These are phyloP conservation scores for Sebastes steindachneri DNA, from an alignment of 2,797 vertebrate species.

Conservation along the genomic window DNA sequence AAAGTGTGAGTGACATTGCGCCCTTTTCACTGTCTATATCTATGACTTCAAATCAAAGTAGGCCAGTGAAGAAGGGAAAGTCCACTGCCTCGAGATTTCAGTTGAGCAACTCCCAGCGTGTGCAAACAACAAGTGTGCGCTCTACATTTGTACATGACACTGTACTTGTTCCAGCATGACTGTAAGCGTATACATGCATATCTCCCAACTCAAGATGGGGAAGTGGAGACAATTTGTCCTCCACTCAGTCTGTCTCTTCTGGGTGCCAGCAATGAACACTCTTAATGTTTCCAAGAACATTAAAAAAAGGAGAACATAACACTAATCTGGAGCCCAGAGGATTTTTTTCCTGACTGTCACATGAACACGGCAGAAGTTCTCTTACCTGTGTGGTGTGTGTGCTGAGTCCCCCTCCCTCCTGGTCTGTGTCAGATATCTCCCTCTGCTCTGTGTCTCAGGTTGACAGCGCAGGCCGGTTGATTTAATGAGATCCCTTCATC, in stretches of 20 bases:
- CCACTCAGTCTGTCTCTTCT: not conserved
- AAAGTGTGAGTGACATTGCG: not conserved
- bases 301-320: not conserved
- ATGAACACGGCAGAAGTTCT: slow-evolving; percentile 8
- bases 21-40: not conserved
- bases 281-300: not conserved
- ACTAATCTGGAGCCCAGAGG: not conserved
- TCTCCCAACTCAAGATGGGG: slow-evolving; percentile 52
- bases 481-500: slow-evolving; percentile 65
- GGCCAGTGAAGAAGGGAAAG: slow-evolving; percentile 45
- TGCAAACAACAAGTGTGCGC: slow-evolving; percentile 49
- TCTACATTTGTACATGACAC: slow-evolving; percentile 38
- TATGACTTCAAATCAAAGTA: slow-evolving; percentile 34
- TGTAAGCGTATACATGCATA: not conserved
- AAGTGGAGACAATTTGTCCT: slow-evolving; percentile 55
- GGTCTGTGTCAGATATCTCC: slow-evolving; percentile 54
- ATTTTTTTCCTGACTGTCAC: not conserved
- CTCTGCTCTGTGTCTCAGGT: slow-evolving; percentile 58
- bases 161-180: not conserved
- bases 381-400: slow-evolving; percentile 81
- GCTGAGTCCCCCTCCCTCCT: slow-evolving; percentile 73
- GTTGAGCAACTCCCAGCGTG: slow-evolving; percentile 63
- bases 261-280: not conserved
- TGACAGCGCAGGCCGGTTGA: slow-evolving; percentile 63
- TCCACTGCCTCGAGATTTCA: slow-evolving; percentile 46